These are phyloP conservation scores for Nasonia longicornis DNA, from an alignment of 1,140 invertebrate species.

Conservation along the genomic window DNA sequence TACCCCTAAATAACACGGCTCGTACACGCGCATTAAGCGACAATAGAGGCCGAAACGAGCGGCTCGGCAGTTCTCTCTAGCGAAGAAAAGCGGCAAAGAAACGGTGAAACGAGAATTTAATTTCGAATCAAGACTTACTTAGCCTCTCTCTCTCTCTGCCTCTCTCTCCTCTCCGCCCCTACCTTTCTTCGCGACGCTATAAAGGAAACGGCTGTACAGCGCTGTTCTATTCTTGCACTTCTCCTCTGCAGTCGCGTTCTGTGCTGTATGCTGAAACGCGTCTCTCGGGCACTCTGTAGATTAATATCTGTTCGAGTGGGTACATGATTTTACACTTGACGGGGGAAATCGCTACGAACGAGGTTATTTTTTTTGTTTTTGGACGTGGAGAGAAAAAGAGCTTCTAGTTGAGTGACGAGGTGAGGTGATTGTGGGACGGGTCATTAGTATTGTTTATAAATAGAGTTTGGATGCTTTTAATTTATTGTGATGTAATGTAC, in stretches of 20 bases:
- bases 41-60: slow-evolving; percentile 2
- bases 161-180: no score
- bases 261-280: not conserved
- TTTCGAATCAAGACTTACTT: slow-evolving; percentile 39
- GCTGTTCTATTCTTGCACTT: slow-evolving; percentile 17
- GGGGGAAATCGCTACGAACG: not conserved
- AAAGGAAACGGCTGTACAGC: not conserved
- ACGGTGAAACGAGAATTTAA: slow-evolving; percentile 20
- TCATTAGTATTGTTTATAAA: not conserved
- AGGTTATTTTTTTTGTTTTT: not conserved
- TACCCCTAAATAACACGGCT: slow-evolving; percentile 1
- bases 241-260: not conserved
- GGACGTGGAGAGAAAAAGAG: not conserved
- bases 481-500: no score
- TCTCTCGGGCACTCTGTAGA: not conserved
- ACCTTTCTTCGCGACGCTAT: not conserved
- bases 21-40: not conserved
- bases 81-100: slow-evolving; percentile 2
- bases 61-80: not conserved
- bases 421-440: not conserved
- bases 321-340: slow-evolving; percentile 15
- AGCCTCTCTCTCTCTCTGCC: not conserved
- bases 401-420: not conserved
- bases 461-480: not conserved
- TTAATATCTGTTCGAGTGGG: slow-evolving; percentile 14